Conservation (phyloP, 1,140 invertebrate genomes). For the Phymastichus coffea region DNA sequence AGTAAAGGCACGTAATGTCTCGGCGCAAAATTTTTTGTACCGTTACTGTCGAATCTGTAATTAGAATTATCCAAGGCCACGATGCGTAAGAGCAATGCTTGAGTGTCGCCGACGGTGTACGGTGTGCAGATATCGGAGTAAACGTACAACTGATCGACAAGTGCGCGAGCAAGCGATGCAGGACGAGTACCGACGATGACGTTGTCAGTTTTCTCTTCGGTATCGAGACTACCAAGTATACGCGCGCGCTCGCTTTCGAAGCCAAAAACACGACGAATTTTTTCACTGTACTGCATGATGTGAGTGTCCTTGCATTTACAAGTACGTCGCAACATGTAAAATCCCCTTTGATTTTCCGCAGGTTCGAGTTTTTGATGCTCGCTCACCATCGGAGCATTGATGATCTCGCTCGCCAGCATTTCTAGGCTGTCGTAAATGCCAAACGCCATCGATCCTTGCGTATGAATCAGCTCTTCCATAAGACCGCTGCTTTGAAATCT, state of each 20-base stretch:
- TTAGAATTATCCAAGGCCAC: constrained; percentile 18
- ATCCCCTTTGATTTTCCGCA: neutral
- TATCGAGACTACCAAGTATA: too few species aligned
- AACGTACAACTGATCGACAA: constrained; percentile 28
- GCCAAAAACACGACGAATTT: too few species aligned
- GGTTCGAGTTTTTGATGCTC: neutral
- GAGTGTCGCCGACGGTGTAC: constrained; percentile 29
- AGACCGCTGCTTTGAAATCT: too few species aligned
- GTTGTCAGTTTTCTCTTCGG: too few species aligned
- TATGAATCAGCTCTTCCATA: too few species aligned
- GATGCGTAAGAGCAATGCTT: constrained; percentile 28
- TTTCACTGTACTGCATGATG: too few species aligned
- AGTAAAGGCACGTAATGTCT: constrained; percentile 23
- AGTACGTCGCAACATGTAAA: neutral
- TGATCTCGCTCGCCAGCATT: neutral
- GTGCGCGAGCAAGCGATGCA: constrained; percentile 4
- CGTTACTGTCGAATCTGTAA: constrained; percentile 17
- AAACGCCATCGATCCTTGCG: too few species aligned
- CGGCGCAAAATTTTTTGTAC: constrained; percentile 14
- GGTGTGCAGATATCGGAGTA: constrained; percentile 35
- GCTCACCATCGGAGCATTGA: neutral
- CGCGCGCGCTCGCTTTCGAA: too few species aligned
- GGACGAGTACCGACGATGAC: constrained; percentile 4
- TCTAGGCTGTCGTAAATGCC: neutral
- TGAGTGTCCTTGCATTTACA: too few species aligned